Evolutionary conservation across 2,113 vertebrate species (phyloP).

Genomic region (Brachionichthys hirsutus): DNA sequence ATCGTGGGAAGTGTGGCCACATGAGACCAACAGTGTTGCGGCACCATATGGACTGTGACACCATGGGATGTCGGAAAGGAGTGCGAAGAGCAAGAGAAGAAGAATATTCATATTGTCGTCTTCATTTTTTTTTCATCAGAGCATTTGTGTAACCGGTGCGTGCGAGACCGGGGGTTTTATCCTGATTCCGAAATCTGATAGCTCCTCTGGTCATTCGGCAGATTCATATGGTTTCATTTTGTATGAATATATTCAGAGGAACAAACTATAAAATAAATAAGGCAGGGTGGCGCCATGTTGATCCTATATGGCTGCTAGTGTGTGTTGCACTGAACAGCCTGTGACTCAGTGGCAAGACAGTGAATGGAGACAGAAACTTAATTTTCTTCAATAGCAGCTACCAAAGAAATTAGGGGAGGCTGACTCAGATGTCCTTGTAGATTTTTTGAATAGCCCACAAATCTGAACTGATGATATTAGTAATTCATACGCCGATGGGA

Average conservation of each 20-base stretch:
- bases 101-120: slow-evolving; percentile 32
- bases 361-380: not conserved
- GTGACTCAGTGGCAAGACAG: slow-evolving; percentile 16
- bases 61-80: slow-evolving; percentile 59
- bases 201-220: too few species aligned
- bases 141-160: slow-evolving; percentile 35
- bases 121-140: slow-evolving; percentile 18
- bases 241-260: too few species aligned
- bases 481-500: slow-evolving; percentile 32
- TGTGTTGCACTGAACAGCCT: slow-evolving; percentile 23
- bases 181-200: not conserved
- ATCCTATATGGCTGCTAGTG: slow-evolving; percentile 3
- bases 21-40: slow-evolving; percentile 78
- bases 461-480: slow-evolving; percentile 38
- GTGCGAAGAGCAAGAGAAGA: slow-evolving; percentile 54
- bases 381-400: slow-evolving; percentile 1
- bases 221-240: too few species aligned
- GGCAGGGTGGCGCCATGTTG: not conserved
- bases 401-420: not conserved
- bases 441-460: slow-evolving; percentile 23
- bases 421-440: slow-evolving; percentile 9
- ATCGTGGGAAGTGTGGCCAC: slow-evolving; percentile 81
- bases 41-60: slow-evolving; percentile 80
- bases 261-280: too few species aligned
- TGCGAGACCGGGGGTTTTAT: slow-evolving; percentile 3